These are phyloP conservation scores for Temnothorax nylanderi DNA, from an alignment of 1,140 invertebrate genomes.

Conservation along the genomic window DNA sequence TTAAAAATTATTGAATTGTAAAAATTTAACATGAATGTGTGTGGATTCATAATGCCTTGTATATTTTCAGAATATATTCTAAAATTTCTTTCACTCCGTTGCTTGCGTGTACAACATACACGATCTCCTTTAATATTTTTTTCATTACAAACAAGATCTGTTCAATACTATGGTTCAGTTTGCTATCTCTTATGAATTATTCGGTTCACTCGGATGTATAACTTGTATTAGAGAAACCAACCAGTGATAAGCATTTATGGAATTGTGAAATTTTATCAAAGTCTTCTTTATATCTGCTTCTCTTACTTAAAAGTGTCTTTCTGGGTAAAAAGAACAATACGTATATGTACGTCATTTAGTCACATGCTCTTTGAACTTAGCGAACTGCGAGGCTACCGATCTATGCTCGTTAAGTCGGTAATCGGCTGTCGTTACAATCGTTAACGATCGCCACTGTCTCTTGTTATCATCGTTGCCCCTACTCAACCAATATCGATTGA, in stretches of 20 bases:
- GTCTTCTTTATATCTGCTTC: background rate
- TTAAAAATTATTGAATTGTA: background rate
- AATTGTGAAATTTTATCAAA: background rate
- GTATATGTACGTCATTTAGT: too few relatives aligned
- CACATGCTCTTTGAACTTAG: too few relatives aligned
- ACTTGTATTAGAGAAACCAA: constrained; percentile 1
- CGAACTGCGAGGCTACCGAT: too few relatives aligned
- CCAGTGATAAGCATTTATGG: background rate
- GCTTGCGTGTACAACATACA: background rate
- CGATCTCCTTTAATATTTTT: constrained; percentile 33
- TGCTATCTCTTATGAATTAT: constrained; percentile 26
- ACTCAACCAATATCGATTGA: constrained; percentile 5
- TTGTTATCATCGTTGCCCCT: constrained; percentile 53
- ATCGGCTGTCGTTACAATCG: constrained; percentile 64
- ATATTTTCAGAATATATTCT: background rate
- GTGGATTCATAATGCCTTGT: background rate
- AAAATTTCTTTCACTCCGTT: background rate
- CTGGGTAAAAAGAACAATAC: too few relatives aligned
- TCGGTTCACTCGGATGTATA: constrained; percentile 1
- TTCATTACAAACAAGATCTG: constrained; percentile 24
- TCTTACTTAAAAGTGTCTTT: too few relatives aligned
- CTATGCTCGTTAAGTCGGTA: constrained; percentile 48
- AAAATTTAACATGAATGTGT: background rate
- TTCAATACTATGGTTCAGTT: constrained; percentile 17
- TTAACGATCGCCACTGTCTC: constrained; percentile 54